Conservation (phyloP, 92 coral and sea anemone genomes). For the Siderastrea radians region DNA sequence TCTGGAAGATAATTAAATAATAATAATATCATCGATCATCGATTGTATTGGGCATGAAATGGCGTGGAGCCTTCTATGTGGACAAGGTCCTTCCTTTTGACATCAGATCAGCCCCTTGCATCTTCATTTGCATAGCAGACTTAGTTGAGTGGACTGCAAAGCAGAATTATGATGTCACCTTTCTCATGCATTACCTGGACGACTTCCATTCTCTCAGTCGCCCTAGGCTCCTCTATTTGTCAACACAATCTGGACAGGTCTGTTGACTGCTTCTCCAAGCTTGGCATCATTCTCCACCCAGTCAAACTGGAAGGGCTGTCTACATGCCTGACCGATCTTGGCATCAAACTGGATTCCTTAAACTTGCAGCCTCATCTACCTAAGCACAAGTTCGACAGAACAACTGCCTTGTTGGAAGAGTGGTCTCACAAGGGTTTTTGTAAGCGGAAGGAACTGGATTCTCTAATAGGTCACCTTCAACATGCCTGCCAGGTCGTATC, state of each 20-base stretch:
- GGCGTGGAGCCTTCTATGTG: not conserved
- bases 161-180: not conserved
- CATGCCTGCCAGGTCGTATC: conserved; percentile 39
- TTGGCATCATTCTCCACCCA: conserved; percentile 16
- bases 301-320: conserved; percentile 38
- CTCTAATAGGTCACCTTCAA: conserved; percentile 29
- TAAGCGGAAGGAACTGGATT: conserved; percentile 22
- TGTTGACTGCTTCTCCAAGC: not conserved
- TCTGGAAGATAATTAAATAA: too few relatives aligned
- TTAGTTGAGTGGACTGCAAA: not conserved
- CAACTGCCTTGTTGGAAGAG: not conserved
- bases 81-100: not conserved
- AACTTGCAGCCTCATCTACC: conserved; percentile 7
- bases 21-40: too few relatives aligned
- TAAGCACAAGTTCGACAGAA: not conserved
- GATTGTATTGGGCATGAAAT: too few relatives aligned
- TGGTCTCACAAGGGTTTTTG: conserved; percentile 19
- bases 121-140: not conserved
- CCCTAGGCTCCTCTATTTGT: not conserved
- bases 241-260: not conserved
- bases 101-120: not conserved
- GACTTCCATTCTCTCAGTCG: conserved; percentile 20
- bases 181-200: conserved; percentile 25
- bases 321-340: not conserved
- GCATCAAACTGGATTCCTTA: conserved; percentile 16